These are phyloP conservation scores for Tyrannus savana DNA, from an alignment of 2,113 vertebrate genomes.

Conservation along the genomic window DNA sequence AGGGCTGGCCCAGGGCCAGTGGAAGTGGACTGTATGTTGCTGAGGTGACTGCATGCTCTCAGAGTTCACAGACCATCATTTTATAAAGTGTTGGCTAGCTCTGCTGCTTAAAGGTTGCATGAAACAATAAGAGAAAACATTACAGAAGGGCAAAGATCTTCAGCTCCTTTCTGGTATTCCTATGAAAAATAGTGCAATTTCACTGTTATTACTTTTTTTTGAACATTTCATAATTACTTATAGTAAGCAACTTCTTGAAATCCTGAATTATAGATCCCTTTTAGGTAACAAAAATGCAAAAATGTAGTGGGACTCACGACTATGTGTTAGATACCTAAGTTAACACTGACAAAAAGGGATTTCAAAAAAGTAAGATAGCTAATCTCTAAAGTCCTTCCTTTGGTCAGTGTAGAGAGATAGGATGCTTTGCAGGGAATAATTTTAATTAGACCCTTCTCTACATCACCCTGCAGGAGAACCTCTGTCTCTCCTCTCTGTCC, in stretches of 20 bases:
- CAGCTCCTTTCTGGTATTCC: not conserved
- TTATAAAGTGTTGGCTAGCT: not conserved
- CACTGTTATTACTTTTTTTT: not conserved
- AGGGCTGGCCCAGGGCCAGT: not conserved
- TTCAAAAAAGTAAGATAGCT: not conserved
- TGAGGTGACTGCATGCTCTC: not conserved
- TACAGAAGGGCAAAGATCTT: not conserved
- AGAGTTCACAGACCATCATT: not conserved
- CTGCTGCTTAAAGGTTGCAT: not conserved
- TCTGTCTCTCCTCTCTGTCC: not conserved
- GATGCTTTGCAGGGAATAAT: not conserved
- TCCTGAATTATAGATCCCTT: not conserved
- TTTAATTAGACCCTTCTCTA: not conserved
- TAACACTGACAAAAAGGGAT: not conserved
- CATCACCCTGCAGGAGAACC: not conserved
- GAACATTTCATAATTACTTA: not conserved
- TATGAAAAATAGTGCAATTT: not conserved
- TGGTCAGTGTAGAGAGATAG: not conserved
- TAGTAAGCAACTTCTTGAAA: not conserved
- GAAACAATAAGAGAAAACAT: not conserved
- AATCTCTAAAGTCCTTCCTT: not conserved
- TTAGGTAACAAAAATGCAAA: not conserved
- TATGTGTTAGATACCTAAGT: not conserved
- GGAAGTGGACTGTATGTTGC: not conserved
- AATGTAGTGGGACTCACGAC: accelerated